Conservation (phyloP, 2,113 vertebrate species). For the Xenopus tropicalis region UCB_Xtro_10.0 CM004447.2:115593501-115594000, state of each 20-base stretch:
- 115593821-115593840: slow-evolving; percentile 15
- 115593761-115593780: slow-evolving; percentile 3
- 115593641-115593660: slow-evolving; percentile 43
- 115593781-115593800: slow-evolving; percentile 7
- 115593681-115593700: slow-evolving; percentile 36
- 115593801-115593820: slow-evolving; percentile 4
- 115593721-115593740: slow-evolving; percentile 43
- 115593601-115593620: slow-evolving; percentile 42
- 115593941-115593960: too few relatives aligned
- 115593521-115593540: slow-evolving; percentile 1
- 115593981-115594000: slow-evolving; percentile 35
- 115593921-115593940: slow-evolving; percentile 15
- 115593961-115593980: too few relatives aligned
- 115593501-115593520: too few relatives aligned
- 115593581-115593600: slow-evolving; percentile 33
- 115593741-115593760: slow-evolving; percentile 17
- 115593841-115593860: neutral
- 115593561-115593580: slow-evolving; percentile 10
- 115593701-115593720: slow-evolving; percentile 44
- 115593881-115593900: slow-evolving; percentile 47
- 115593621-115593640: slow-evolving; percentile 43
- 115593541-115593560: slow-evolving; percentile 24
- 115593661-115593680: slow-evolving; percentile 39
- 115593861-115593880: slow-evolving; percentile 2
- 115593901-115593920: slow-evolving; percentile 54